Conservation (phyloP, 2,797 vertebrate species). For the Propithecus deckenii region DNA sequence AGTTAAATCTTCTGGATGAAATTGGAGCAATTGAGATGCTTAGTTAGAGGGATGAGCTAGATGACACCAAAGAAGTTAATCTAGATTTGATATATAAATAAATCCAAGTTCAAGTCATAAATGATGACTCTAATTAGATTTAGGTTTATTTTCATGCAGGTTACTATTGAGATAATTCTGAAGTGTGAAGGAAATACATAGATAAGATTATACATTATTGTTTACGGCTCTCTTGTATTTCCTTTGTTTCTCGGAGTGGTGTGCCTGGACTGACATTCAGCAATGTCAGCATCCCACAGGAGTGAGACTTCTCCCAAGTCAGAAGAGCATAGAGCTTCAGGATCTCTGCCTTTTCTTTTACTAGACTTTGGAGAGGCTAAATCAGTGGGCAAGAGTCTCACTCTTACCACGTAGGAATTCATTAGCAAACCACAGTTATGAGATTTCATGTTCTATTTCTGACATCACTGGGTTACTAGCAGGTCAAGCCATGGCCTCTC, state of each 20-base stretch:
- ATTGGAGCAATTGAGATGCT: neutral
- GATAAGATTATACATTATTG: neutral
- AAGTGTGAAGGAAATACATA: neutral
- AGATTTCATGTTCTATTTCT: neutral
- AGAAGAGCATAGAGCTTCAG: neutral
- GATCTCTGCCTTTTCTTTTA: neutral
- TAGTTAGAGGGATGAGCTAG: neutral
- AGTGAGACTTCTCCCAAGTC: neutral
- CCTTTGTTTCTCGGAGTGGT: neutral
- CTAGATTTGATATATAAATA: neutral
- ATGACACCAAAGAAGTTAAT: neutral
- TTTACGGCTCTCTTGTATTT: neutral
- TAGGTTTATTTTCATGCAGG: neutral
- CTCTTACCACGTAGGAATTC: neutral
- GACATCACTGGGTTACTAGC: neutral
- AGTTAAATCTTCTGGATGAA: neutral
- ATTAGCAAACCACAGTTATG: neutral
- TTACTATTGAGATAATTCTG: neutral
- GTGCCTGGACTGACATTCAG: neutral
- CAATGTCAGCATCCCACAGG: neutral
- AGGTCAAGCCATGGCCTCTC: neutral
- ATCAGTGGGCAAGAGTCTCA: neutral
- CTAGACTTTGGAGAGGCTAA: neutral
- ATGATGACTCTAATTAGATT: neutral
- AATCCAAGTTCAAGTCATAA: neutral